phyloP scores from a whole-genome alignment of 2,113 vertebrate genomes.

The Pteropus alecto region DNA sequence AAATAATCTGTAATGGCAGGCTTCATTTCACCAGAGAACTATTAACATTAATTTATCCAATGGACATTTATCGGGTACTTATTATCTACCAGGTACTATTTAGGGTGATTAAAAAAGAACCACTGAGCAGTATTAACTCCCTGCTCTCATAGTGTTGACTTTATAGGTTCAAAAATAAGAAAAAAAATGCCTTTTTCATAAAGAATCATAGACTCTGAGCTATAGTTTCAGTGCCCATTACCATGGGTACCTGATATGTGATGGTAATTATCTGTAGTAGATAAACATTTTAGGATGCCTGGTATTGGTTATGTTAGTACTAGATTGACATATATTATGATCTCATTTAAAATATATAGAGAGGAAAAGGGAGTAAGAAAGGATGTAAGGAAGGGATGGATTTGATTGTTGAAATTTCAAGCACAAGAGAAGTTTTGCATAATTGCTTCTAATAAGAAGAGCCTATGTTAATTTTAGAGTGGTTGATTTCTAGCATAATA shows the following conservation, averaged over 20 bases:
- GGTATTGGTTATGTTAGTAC: background rate
- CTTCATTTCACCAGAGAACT: background rate
- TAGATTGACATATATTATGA: background rate
- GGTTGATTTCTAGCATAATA: slow-evolving; percentile 72
- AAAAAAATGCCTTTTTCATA: background rate
- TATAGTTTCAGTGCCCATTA: background rate
- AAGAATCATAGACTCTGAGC: background rate
- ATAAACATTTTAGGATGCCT: background rate
- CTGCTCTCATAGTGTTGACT: background rate
- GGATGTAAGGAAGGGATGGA: background rate
- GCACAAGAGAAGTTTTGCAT: background rate
- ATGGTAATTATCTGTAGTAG: slow-evolving; percentile 4
- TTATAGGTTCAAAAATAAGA: background rate
- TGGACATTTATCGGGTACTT: background rate
- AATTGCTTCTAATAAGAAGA: slow-evolving; percentile 70
- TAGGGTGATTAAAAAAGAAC: background rate
- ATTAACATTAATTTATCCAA: background rate
- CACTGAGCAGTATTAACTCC: background rate
- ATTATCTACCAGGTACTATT: background rate
- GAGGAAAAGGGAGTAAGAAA: background rate
- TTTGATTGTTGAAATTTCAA: slow-evolving; percentile 42
- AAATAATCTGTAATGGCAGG: background rate
- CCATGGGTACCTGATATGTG: background rate
- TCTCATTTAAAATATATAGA: background rate
- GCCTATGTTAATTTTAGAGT: slow-evolving; percentile 67